These are phyloP conservation scores for Brachylomia viminalis DNA, from an alignment of 2,888 invertebrate species.

Conservation along the genomic window DNA sequence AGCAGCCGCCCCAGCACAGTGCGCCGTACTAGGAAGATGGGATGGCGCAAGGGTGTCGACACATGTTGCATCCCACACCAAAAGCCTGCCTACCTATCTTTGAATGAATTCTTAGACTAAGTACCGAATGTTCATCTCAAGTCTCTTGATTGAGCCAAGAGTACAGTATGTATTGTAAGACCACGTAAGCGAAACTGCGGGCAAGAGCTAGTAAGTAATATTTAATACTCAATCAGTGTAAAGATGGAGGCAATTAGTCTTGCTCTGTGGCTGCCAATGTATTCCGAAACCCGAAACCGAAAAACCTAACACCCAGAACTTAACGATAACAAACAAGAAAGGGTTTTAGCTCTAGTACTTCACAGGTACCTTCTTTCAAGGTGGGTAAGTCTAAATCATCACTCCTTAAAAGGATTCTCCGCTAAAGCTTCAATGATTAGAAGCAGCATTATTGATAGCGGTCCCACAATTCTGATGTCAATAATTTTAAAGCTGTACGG, in stretches of 20 bases:
- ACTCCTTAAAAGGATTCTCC: conserved; percentile 25
- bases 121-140: background rate
- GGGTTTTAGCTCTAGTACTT: background rate
- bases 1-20: no score
- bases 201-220: background rate
- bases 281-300: background rate
- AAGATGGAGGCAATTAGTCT: background rate
- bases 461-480: conserved; percentile 36
- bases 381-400: background rate
- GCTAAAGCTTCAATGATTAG: conserved; percentile 10
- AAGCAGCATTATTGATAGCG: conserved; percentile 28
- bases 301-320: background rate
- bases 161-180: background rate
- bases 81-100: no score
- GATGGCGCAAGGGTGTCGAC: no score
- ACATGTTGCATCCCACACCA: no score
- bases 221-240: background rate
- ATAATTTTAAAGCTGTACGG: conserved; percentile 36
- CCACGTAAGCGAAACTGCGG: background rate
- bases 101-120: background rate
- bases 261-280: background rate
- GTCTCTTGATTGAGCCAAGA: background rate
- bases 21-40: no score
- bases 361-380: background rate
- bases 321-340: background rate